Evolutionary conservation across 2,113 vertebrate species (phyloP).

Genomic region (Nyctereutes procyonoides): DNA sequence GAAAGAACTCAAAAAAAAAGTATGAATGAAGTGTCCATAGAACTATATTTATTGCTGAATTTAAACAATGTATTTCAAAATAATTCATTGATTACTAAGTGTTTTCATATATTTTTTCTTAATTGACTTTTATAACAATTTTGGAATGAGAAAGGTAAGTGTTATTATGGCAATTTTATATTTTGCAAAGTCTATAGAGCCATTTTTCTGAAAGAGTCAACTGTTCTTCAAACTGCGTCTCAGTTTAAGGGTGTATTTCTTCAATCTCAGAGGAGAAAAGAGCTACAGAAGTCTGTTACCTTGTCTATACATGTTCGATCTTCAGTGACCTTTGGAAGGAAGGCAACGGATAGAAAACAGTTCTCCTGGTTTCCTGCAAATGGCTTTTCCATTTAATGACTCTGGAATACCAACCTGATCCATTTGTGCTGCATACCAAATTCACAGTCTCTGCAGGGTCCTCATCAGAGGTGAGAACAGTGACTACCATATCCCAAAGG

Average conservation of each 20-base stretch:
- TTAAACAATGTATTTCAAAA: background rate
- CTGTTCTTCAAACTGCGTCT: background rate
- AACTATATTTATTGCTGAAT: background rate
- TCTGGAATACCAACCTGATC: background rate
- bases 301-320: background rate
- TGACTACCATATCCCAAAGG: background rate
- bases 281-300: background rate
- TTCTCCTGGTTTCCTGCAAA: background rate
- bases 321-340: background rate
- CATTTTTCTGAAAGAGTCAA: background rate
- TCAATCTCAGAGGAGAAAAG: background rate
- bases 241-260: background rate
- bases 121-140: background rate
- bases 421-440: accelerated
- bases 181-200: background rate
- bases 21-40: background rate
- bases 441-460: background rate
- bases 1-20: background rate
- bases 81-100: background rate
- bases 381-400: background rate
- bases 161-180: background rate
- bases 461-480: background rate
- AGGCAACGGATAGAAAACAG: background rate
- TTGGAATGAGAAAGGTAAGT: background rate
- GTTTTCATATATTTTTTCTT: background rate